These are phyloP conservation scores for Epicampocera succincta DNA, from an alignment of 2,888 invertebrate genomes.

Conservation along the genomic window DNA sequence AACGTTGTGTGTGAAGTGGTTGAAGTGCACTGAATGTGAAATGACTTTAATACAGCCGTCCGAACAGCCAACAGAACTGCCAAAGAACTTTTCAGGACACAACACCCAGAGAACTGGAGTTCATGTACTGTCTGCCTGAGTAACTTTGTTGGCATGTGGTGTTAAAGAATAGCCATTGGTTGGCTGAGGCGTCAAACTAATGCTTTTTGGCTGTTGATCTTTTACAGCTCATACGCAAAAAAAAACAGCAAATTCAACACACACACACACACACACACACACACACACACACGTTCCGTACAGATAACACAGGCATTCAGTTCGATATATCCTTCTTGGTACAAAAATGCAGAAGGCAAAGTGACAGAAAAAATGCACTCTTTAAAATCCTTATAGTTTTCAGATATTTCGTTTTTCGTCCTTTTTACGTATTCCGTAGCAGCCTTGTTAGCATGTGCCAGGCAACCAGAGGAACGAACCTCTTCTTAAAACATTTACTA, in stretches of 20 bases:
- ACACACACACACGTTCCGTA: background rate
- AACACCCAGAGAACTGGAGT: conserved; percentile 13
- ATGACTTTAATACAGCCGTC: conserved; percentile 62
- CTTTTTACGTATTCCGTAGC: conserved; percentile 1
- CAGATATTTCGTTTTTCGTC: conserved; percentile 15
- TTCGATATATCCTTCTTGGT: background rate
- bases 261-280: background rate
- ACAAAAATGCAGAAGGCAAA: background rate
- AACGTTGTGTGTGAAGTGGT: conserved; percentile 61
- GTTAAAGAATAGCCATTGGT: conserved; percentile 65
- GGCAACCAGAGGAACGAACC: conserved; percentile 6
- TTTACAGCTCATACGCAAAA: conserved; percentile 39
- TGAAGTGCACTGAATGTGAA: conserved; percentile 68
- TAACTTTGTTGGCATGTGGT: conserved; percentile 68
- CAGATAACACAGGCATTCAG: too few relatives aligned
- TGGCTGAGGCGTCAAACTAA: conserved; percentile 68
- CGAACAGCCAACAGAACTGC: conserved; percentile 41
- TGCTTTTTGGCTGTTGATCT: conserved; percentile 71
- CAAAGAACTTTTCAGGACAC: background rate
- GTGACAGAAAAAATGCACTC: conserved; percentile 23
- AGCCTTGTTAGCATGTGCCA: conserved; percentile 36
- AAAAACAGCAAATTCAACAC: background rate
- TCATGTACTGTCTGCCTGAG: conserved; percentile 65
- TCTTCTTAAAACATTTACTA: conserved; percentile 35
- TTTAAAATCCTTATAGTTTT: conserved; percentile 51